Evolutionary conservation across 2,113 vertebrate species (phyloP), one percentile per base, ranked within the genome.

Genomic region (Thinocorus orbignyianus): DNA sequence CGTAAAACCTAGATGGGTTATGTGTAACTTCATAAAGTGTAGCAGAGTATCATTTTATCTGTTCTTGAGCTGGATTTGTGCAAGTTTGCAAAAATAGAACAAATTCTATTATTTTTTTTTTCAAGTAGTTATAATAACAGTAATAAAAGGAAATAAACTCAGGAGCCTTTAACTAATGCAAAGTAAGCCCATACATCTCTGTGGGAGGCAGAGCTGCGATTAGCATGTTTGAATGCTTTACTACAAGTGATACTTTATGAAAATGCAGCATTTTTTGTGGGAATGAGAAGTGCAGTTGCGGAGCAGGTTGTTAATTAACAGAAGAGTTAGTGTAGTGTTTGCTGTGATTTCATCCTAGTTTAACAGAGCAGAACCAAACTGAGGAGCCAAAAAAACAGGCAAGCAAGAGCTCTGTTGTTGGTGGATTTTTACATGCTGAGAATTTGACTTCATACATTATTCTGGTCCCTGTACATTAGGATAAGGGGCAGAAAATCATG

Each of bases 161-260:
- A 19, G 49, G 93, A 93, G 44, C 51, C 65, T 92, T 79, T 88
- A 89, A 74, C 76, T 94, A 88, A 72, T 84, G 65, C 78, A 79
- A 57, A 78, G 69, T 49, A 88, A 79, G 44, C 60, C 80, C 72
- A 46, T 92, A 46, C 46, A 72, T 87, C 92, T 95, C 92, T 73
- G 73, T 42, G 93, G 88, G 92, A 96, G 86, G 86, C 86, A 92
- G 74, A 93, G 69, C 86, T 88, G 77, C 14, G 10, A 96, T 95
- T 96, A 96, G 83, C 93, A 89, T 93, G 95, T 96, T 94, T 96
- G 93, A 95, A 88, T 93, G 95, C 95, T 83, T 90, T 81, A 88
- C 93, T 95, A 95, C 92, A 97, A 96, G 88, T 78, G 93, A 93
- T 92, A 96, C 90, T 96, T 96, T 96, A 95, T 97, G 95, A 95